These are phyloP conservation scores for Thermophis baileyi DNA, from an alignment of 2,113 vertebrate species.

Conservation along the genomic window DNA sequence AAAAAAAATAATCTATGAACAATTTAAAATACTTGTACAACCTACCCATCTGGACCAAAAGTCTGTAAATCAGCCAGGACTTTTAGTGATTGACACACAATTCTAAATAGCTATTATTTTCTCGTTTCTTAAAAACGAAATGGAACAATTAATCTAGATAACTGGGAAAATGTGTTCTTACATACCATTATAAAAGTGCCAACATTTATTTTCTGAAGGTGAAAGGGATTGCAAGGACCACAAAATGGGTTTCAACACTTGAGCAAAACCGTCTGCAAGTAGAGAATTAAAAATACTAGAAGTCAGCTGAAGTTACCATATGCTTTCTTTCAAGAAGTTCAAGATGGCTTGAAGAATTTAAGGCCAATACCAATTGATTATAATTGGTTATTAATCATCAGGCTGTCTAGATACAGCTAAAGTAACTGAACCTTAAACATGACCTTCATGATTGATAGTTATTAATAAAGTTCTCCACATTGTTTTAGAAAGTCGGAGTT, in stretches of 20 bases:
- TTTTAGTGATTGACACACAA: neutral
- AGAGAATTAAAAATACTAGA: neutral
- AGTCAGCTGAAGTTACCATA: neutral
- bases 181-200: neutral
- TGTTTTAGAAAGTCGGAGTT: slow-evolving; percentile 17
- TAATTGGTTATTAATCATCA: slow-evolving; percentile 33
- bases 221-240: neutral
- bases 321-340: slow-evolving; percentile 1
- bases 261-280: neutral
- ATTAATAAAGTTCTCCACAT: slow-evolving; percentile 28
- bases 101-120: neutral
- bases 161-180: neutral
- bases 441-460: slow-evolving; percentile 27
- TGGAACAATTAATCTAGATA: neutral
- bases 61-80: neutral
- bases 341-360: slow-evolving; percentile 27
- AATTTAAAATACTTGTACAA: neutral
- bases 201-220: neutral
- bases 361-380: slow-evolving; percentile 15
- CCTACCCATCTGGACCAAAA: neutral
- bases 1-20: neutral
- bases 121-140: neutral
- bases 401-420: slow-evolving; percentile 16
- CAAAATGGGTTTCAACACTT: neutral
- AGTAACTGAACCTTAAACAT: slow-evolving; percentile 21